Base-by-base conservation (phyloP, 2,888 invertebrate genomes). In the Limnephilus marmoratus region DNA sequence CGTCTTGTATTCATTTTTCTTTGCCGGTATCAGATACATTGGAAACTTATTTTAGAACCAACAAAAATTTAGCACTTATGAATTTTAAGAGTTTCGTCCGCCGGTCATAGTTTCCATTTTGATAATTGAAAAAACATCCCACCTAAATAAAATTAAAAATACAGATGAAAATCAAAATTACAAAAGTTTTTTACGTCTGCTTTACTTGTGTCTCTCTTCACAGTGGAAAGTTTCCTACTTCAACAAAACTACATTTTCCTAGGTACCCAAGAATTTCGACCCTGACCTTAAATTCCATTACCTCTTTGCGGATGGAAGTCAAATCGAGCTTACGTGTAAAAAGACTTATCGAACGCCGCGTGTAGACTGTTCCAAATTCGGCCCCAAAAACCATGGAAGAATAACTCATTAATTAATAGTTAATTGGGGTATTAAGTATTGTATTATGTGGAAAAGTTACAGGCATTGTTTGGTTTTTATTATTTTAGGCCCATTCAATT, bases 271-370 rank as follows among this genome's bases (percentile, higher is more conserved):
- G 37, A 83, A 41, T 24, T 45, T 45, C 86, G 86, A 34, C 86
- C 86, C n/a, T 86, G 86, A 86, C 86, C 86, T 86, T 13, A 29
- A 37, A 45, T 41, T 83, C 29, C 83, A 83, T 41, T 49, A 41
- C 24, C 86, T 86, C 45, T 86, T 86, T 5, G n/a, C 11, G 3
- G n/a, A 3, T 31, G 86, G 86, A 24, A 45, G 86, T 45, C 29
- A 86, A 85, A 86, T 45, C 29, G 41, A 85, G 41, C 41, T n/a
- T 41, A n/a, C 85, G 45, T 45, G 41, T 85, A 86, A 86, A 31
- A 45, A 86, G 45, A 29, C 45, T 13, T 86, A 88, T 45, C 80
- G 85, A 81, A 89, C 89, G 90, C 31, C 88, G 86, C 86, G 81
- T 86, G 24, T 11, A 86, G 41, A 45, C 86, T 29, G 45, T 29